A percentile compares a stretch with the other conserved stretches of the same genome.
Evolutionary conservation across 2,888 invertebrate species (phyloP).

Genomic region (Agrochola macilenta): DNA sequence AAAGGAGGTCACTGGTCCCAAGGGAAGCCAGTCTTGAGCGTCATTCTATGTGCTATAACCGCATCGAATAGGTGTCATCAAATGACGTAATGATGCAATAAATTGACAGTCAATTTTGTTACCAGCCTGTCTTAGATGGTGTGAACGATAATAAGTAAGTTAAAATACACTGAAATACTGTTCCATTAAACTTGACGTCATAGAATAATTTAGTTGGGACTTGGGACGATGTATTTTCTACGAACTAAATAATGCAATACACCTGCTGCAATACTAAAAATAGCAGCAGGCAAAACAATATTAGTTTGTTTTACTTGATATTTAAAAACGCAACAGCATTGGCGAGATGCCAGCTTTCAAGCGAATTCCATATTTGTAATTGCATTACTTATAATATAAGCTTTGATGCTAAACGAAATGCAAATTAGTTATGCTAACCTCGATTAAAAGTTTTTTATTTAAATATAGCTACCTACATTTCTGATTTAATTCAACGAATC

Average conservation of each 20-base stretch:
- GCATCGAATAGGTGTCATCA: conserved; percentile 22
- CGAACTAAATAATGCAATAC: conserved; percentile 3
- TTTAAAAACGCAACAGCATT: conserved; percentile 37
- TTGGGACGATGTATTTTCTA: background rate
- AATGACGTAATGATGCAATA: conserved; percentile 27
- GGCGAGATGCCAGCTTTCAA: conserved; percentile 60
- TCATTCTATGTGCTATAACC: conserved; percentile 36
- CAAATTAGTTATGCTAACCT: conserved; percentile 39
- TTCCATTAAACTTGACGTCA: background rate
- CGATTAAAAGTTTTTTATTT: conserved; percentile 29
- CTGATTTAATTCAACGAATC: conserved; percentile 18
- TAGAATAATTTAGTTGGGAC: background rate
- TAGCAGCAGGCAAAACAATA: conserved; percentile 25
- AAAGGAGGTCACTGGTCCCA: conserved; percentile 44
- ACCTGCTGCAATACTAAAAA: conserved; percentile 32
- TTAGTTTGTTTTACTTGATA: conserved; percentile 32
- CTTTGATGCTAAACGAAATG: conserved; percentile 45
- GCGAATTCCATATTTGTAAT: conserved; percentile 61
- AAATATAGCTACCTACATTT: background rate
- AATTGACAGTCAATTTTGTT: conserved; percentile 15
- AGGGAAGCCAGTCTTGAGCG: conserved; percentile 42
- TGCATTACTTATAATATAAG: conserved; percentile 44
- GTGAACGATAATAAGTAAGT: background rate
- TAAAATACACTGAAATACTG: background rate
- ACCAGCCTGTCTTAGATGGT: background rate